phyloP scores from a whole-genome alignment of 2,797 vertebrate species.

The Halcyon smyrnensis region DNA sequence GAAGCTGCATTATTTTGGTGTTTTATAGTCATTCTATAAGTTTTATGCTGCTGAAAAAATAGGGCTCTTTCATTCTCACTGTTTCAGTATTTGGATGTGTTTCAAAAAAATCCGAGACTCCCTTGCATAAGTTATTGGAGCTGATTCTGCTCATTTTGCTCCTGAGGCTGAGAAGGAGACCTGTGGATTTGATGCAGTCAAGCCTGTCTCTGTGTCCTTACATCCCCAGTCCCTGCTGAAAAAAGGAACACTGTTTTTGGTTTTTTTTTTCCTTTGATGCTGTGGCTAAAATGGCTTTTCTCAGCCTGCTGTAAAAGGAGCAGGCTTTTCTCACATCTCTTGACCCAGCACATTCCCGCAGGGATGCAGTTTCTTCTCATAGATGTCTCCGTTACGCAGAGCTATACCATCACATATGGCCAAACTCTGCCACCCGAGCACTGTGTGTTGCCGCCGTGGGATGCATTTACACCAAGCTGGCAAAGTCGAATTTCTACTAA shows the following conservation, averaged over 20 bases:
- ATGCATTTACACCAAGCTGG: neutral
- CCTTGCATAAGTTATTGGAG: neutral
- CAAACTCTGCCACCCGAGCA: neutral
- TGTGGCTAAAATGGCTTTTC: slow-evolving; percentile 7
- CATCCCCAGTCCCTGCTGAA: neutral
- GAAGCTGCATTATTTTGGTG: rapidly evolving
- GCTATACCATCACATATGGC: neutral
- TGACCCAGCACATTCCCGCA: neutral
- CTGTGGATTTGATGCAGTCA: neutral
- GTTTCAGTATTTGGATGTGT: neutral
- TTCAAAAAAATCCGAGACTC: neutral
- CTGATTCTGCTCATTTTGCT: neutral
- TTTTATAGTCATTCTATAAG: neutral
- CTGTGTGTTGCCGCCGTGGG: rapidly evolving
- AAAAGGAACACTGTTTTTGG: neutral
- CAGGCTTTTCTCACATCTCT: slow-evolving; percentile 35
- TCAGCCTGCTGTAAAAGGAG: neutral
- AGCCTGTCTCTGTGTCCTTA: neutral
- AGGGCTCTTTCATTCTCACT: neutral
- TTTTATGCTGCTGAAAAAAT: neutral
- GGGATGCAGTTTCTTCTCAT: neutral
- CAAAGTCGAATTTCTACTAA: neutral
- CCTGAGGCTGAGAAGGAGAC: neutral
- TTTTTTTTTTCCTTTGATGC: neutral
- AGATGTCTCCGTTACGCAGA: neutral